These are phyloP conservation scores for Cisticola juncidis DNA, from an alignment of 2,113 vertebrate species.

Conservation along the genomic window DNA sequence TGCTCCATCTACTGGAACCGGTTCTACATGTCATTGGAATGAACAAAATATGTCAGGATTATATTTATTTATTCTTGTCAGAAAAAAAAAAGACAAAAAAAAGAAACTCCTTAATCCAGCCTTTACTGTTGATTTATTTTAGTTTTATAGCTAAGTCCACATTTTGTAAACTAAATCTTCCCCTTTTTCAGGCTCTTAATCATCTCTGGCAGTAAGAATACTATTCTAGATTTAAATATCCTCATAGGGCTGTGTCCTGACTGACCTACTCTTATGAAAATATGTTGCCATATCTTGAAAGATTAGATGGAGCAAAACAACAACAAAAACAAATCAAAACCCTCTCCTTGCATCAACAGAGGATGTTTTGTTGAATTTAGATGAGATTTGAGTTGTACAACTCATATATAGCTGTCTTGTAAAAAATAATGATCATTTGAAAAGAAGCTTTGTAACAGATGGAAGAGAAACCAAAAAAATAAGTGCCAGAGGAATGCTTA, in stretches of 20 bases:
- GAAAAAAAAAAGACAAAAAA: no score
- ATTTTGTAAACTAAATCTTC: not conserved
- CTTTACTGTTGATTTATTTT: not conserved
- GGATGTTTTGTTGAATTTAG: not conserved
- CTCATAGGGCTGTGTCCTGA: not conserved
- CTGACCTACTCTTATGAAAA: not conserved
- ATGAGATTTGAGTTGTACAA: not conserved
- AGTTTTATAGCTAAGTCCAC: not conserved
- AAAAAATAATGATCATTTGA: not conserved
- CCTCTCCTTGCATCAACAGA: not conserved
- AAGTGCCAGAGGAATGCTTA: not conserved
- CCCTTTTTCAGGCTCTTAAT: not conserved
- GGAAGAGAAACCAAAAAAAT: not conserved
- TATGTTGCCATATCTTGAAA: not conserved
- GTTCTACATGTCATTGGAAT: not conserved
- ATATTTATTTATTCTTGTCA: not conserved
- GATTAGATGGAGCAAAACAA: not conserved
- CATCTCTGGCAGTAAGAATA: not conserved
- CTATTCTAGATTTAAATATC: not conserved
- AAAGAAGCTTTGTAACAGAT: not conserved
- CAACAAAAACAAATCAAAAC: not conserved
- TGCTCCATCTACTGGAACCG: constrained; percentile 51
- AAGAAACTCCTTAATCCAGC: not conserved
- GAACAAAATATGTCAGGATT: not conserved
- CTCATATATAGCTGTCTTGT: not conserved